These are phyloP conservation scores for Calephelis virginiensis DNA, from an alignment of 1,140 invertebrate species.

Conservation along the genomic window DNA sequence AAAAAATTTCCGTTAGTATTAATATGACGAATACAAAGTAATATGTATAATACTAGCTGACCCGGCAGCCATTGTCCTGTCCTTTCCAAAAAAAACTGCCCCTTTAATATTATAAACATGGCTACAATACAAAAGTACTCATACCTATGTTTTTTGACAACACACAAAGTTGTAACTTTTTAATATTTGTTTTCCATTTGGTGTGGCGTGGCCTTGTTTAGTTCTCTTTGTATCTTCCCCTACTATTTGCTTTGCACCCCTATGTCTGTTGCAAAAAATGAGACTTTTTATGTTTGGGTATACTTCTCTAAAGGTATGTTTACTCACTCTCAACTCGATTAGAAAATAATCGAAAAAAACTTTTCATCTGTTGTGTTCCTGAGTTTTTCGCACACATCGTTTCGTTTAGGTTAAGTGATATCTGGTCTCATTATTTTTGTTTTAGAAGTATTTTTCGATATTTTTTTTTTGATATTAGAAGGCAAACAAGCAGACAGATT, in stretches of 20 bases:
- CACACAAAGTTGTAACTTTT: slow-evolving; percentile 6
- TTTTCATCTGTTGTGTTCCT: neutral
- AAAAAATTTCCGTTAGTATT: too few relatives aligned
- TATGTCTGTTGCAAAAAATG: slow-evolving; percentile 15
- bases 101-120: neutral
- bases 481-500: too few relatives aligned
- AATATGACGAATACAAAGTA: too few relatives aligned
- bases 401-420: neutral
- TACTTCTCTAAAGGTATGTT: neutral
- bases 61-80: too few relatives aligned
- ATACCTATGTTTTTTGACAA: neutral
- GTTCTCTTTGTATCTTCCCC: slow-evolving; percentile 6
- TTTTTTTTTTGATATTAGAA: too few relatives aligned
- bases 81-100: too few relatives aligned
- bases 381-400: neutral
- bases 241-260: slow-evolving; percentile 15
- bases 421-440: too few relatives aligned
- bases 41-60: too few relatives aligned
- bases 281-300: neutral
- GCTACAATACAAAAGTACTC: neutral
- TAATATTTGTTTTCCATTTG: slow-evolving; percentile 13
- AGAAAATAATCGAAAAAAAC: slow-evolving; percentile 1
- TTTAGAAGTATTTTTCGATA: too few relatives aligned
- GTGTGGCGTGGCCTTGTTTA: slow-evolving; percentile 10
- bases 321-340: neutral